Conservation (phyloP, 2,888 invertebrate genomes). For the Apoderus coryli region DNA sequence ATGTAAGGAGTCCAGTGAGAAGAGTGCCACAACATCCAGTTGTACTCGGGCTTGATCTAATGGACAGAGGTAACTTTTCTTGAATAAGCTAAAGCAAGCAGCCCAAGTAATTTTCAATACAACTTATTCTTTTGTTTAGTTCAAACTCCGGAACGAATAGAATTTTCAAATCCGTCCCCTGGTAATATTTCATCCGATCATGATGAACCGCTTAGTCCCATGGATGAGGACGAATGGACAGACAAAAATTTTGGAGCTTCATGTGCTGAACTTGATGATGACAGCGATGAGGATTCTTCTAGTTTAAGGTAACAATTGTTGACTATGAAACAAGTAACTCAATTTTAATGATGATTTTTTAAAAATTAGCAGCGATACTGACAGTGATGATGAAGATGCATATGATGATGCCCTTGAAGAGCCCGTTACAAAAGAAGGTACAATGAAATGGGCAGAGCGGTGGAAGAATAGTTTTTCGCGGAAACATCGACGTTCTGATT, state of each 20-base stretch:
- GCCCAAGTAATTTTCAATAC: slow-evolving; percentile 5
- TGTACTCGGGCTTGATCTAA: slow-evolving; percentile 36
- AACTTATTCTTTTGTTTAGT: too few species aligned
- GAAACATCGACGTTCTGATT: slow-evolving; percentile 27
- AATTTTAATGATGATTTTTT: too few species aligned
- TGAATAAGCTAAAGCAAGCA: slow-evolving; percentile 7
- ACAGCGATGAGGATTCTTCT: slow-evolving; percentile 48
- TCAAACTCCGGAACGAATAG: slow-evolving; percentile 64
- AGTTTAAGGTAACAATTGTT: slow-evolving; percentile 32
- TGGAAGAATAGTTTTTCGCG: slow-evolving; percentile 44
- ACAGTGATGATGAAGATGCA: slow-evolving; percentile 48
- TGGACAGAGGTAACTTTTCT: slow-evolving; percentile 23
- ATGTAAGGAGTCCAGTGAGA: slow-evolving; percentile 35
- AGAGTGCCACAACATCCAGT: slow-evolving; percentile 34
- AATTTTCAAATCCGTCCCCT: slow-evolving; percentile 59
- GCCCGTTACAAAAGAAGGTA: slow-evolving; percentile 49
- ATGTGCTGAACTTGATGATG: slow-evolving; percentile 44
- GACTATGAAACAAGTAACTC: background rate
- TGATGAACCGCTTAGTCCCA: slow-evolving; percentile 56
- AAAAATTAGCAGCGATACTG: slow-evolving; percentile 36
- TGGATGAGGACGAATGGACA: slow-evolving; percentile 94
- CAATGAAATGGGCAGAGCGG: slow-evolving; percentile 50
- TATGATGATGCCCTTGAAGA: slow-evolving; percentile 55
- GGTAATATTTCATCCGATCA: slow-evolving; percentile 40
- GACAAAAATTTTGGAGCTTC: slow-evolving; percentile 81